Conservation (phyloP, 2,113 vertebrate genomes). For the Notothenia coriiceps region DNA sequence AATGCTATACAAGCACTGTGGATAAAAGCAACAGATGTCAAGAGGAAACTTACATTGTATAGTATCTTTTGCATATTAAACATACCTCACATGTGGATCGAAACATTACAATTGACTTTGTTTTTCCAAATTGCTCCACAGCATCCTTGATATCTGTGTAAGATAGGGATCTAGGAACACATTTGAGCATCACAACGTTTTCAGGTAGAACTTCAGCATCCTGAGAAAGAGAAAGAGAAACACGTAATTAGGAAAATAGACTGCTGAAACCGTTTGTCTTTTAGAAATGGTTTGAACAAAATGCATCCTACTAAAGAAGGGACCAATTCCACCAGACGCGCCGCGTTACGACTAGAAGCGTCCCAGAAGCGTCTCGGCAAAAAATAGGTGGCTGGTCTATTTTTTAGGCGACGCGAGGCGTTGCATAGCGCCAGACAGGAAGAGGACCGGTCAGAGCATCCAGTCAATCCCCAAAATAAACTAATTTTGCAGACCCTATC, state of each 20-base stretch:
- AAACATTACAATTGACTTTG: constrained; percentile 45
- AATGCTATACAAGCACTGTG: too few species aligned
- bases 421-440: too few species aligned
- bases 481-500: too few species aligned
- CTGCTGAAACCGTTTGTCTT: neutral
- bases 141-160: constrained; percentile 25
- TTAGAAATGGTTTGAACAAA: neutral
- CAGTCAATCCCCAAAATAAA: too few species aligned
- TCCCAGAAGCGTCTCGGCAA: too few species aligned
- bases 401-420: too few species aligned
- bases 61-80: neutral
- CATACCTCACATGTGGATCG: constrained; percentile 43
- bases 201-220: neutral
- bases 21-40: too few species aligned
- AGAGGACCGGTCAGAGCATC: too few species aligned
- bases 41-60: constrained; percentile 22
- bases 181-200: constrained; percentile 44
- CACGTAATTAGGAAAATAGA: neutral
- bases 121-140: constrained; percentile 51
- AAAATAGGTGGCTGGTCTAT: too few species aligned
- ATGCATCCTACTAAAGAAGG: too few species aligned
- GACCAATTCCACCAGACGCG: too few species aligned
- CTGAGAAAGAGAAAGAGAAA: constrained; percentile 17
- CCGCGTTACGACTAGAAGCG: too few species aligned
- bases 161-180: neutral